Evolutionary conservation across 2,888 invertebrate genomes (phyloP), one percentile per base, ranked within the genome.

Genomic region (Spicauda simplicius): DNA sequence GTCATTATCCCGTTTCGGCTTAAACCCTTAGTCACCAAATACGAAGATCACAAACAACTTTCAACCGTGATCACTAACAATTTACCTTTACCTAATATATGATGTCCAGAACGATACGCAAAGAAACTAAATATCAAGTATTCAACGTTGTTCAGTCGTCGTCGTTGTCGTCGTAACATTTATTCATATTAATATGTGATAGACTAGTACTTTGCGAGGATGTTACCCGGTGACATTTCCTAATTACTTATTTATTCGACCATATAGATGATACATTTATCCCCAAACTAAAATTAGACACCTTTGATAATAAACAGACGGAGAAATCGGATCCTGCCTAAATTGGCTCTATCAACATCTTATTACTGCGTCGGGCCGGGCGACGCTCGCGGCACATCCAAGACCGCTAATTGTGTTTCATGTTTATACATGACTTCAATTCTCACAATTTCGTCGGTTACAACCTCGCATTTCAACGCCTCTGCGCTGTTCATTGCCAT

Each of bases 311-410:
- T 85, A 84, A 83, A 84, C 83, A 81, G 79, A 74, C 74, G 72
- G 74, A 74, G 77, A 71, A 81, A 85, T 83, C 82, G 81, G 84
- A 84, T 81, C 76, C 71, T 50, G 72, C 74, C 74, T 78, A 80
- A 85, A 87, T 87, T 84, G 82, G 79, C 79, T 83, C 83, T 83
- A 83, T 83, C 81, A 81, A 79, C 80, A 79, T 83, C 79, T 82
- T 85, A 83, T 82, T 82, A 79, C 74, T 72, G 73, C 70, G 71
- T 66, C 67, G 69, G 70, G 71, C 64, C 70, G 70, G 68, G 64
- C 63, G 59, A 53, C 50, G 60, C 69, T 71, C 66, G 68, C 71
- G 72, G 71, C 75, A 72, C 77, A 76, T 77, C 74, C 78, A 76
- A 77, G 74, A 76, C 85, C 84, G 77, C 84, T 86, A 87, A 87